phyloP scores from a whole-genome alignment of 2,888 invertebrate species.

The Drosophila cracens region DNA sequence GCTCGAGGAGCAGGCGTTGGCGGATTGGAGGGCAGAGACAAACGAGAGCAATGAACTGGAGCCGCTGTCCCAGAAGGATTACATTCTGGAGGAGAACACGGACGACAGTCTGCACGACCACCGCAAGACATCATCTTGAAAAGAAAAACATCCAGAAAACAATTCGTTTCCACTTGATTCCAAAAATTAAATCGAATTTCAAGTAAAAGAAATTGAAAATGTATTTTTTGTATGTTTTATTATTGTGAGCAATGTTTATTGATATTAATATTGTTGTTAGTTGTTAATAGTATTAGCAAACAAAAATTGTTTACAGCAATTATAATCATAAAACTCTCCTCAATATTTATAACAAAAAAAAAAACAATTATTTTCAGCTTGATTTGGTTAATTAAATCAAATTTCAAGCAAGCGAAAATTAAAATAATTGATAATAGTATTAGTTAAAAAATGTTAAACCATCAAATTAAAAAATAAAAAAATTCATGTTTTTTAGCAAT shows the following conservation, averaged over 20 bases:
- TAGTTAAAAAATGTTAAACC: neutral
- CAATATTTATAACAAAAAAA: neutral
- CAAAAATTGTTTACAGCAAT: too few relatives aligned
- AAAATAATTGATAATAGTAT: neutral
- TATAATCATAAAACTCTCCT: neutral
- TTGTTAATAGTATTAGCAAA: too few relatives aligned
- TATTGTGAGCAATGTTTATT: neutral
- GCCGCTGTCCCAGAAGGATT: conserved; percentile 68
- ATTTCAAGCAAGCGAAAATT: neutral
- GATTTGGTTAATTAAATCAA: neutral
- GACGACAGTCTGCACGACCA: conserved; percentile 7
- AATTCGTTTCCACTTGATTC: neutral
- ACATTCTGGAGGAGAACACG: conserved; percentile 65
- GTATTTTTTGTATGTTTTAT: neutral
- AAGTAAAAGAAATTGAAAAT: neutral
- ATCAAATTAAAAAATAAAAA: neutral
- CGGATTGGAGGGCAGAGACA: conserved; percentile 4
- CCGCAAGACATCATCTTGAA: neutral
- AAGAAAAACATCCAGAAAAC: neutral
- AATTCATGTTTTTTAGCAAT: neutral
- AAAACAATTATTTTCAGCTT: neutral
- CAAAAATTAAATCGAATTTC: neutral
- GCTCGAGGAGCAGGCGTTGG: conserved; percentile 5
- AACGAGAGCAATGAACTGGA: conserved; percentile 32
- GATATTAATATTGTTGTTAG: neutral